Percentiles rank a stretch among this genome's conserved stretches.
Evolutionary conservation across 2,888 invertebrate genomes (phyloP).

Genomic region (Stictocephala bisonia): DNA sequence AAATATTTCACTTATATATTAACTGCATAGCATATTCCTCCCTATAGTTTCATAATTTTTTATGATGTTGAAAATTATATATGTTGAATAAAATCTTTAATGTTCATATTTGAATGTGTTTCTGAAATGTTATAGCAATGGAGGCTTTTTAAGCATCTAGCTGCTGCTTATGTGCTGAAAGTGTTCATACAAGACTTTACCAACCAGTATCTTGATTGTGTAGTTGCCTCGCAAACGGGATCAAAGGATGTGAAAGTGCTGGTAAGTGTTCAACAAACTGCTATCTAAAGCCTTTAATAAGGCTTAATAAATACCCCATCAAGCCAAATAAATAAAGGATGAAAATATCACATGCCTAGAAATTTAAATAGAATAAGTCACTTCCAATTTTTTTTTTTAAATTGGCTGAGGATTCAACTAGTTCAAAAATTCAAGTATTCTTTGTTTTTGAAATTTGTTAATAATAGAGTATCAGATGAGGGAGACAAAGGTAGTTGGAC

Average conservation of each 20-base stretch:
- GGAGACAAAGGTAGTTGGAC: too few species aligned
- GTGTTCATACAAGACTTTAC: slow-evolving; percentile 75
- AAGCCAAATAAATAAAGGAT: too few species aligned
- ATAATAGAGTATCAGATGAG: too few species aligned
- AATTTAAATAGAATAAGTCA: too few species aligned
- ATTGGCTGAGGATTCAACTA: too few species aligned
- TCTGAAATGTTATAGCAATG: slow-evolving; percentile 76
- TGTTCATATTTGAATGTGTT: slow-evolving; percentile 29
- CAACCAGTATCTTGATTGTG: slow-evolving; percentile 73
- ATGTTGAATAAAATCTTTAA: not conserved
- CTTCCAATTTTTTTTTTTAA: too few species aligned
- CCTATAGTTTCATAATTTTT: slow-evolving; percentile 64
- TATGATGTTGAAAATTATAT: not conserved
- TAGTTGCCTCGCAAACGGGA: slow-evolving; percentile 72
- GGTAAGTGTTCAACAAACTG: slow-evolving; percentile 54
- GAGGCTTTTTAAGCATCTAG: slow-evolving; percentile 80
- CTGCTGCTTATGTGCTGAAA: slow-evolving; percentile 74
- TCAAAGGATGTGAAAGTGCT: slow-evolving; percentile 62
- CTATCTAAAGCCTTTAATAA: too few species aligned
- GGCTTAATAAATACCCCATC: too few species aligned
- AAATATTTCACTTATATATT: too few species aligned
- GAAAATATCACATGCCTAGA: too few species aligned
- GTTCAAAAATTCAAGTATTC: too few species aligned
- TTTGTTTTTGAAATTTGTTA: too few species aligned
- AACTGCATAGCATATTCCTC: slow-evolving; percentile 80